Percentiles rank a stretch among this genome's conserved stretches.
phyloP scores from a whole-genome alignment of 2,113 vertebrate genomes.

The Caracal caracal region DNA sequence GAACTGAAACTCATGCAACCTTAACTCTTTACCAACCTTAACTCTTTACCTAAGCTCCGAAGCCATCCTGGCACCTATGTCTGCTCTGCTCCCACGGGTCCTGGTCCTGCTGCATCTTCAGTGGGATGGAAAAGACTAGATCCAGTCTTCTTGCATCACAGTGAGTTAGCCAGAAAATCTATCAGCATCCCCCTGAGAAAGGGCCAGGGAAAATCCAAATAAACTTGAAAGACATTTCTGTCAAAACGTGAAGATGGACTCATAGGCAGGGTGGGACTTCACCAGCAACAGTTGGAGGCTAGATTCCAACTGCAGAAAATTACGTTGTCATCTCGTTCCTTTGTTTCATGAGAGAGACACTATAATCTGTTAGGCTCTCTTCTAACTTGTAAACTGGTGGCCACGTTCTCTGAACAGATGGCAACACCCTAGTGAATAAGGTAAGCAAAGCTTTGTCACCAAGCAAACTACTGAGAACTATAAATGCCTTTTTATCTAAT shows the following conservation, averaged over 20 bases:
- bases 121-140: background rate
- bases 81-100: background rate
- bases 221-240: background rate
- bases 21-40: background rate
- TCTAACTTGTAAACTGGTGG: background rate
- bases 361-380: background rate
- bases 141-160: background rate
- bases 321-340: background rate
- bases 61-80: background rate
- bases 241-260: background rate
- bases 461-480: background rate
- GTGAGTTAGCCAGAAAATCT: background rate
- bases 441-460: background rate
- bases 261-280: background rate
- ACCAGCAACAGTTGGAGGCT: background rate
- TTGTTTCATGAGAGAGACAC: background rate
- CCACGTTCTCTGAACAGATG: background rate
- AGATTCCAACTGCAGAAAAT: background rate
- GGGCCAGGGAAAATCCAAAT: background rate
- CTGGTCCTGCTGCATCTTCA: background rate
- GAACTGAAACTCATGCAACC: background rate
- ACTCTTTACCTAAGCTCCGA: background rate
- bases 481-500: constrained; percentile 1
- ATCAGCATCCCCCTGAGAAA: background rate
- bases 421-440: constrained; percentile 19